phyloP scores from a whole-genome alignment of 2,113 vertebrate species.

The Rhagologus leucostigma region DNA sequence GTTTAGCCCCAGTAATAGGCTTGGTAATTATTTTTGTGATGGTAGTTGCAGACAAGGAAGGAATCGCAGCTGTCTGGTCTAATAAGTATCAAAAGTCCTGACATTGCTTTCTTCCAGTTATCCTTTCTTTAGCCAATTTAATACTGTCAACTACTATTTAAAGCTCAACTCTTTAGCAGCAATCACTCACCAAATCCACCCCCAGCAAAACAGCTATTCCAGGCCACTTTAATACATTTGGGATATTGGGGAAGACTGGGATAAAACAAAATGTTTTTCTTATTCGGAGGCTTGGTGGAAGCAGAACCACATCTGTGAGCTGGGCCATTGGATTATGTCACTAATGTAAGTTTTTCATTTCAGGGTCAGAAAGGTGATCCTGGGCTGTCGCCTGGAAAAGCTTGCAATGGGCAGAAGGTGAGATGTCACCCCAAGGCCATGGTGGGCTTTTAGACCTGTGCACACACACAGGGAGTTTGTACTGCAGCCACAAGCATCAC shows the following conservation, averaged over 20 bases:
- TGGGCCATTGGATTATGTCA: not conserved
- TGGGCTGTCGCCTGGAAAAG: conserved; percentile 89
- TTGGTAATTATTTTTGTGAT: conserved; percentile 38
- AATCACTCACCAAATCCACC: not conserved
- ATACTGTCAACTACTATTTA: conserved; percentile 16
- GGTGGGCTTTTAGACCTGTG: not conserved
- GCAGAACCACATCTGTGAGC: not conserved
- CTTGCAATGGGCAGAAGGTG: conserved; percentile 90
- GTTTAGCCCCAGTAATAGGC: conserved; percentile 23
- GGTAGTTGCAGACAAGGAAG: conserved; percentile 7
- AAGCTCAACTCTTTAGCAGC: not conserved
- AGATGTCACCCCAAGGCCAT: not conserved
- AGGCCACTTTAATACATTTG: not conserved
- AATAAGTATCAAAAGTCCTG: conserved; percentile 26
- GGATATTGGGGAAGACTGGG: not conserved
- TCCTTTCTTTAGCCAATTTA: conserved; percentile 29
- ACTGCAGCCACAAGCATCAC: not conserved
- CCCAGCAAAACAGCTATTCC: not conserved
- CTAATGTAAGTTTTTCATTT: conserved; percentile 51
- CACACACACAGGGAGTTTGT: not conserved
- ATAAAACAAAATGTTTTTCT: not conserved
- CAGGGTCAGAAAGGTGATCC: conserved; percentile 96
- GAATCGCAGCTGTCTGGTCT: conserved; percentile 28
- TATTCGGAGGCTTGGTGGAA: not conserved
- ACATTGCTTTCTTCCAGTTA: conserved; percentile 23